These are phyloP conservation scores for Hypanus sabinus DNA, from an alignment of 2,113 vertebrate species.

Conservation along the genomic window DNA sequence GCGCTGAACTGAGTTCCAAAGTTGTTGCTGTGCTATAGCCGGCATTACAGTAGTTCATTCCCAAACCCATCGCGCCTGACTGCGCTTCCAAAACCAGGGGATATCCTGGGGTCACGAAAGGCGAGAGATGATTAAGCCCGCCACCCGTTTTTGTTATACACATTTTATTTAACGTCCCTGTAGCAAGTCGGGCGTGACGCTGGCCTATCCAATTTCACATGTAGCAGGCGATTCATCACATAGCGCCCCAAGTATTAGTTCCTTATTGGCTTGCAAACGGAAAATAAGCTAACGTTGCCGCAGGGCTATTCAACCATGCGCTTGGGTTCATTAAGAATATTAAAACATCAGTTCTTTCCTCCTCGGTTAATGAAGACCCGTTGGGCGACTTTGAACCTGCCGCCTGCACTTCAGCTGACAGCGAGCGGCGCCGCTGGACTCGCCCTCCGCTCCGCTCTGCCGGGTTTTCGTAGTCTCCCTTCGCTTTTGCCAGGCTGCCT, in stretches of 20 bases:
- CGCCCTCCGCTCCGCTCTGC: background rate
- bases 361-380: background rate
- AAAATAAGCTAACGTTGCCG: background rate
- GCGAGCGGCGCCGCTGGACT: background rate
- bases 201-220: background rate
- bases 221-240: background rate
- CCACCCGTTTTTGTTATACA: background rate
- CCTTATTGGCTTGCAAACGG: background rate
- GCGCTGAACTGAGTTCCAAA: background rate
- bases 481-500: background rate
- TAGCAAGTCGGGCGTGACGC: background rate
- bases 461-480: background rate
- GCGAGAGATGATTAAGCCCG: background rate
- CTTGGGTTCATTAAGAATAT: background rate
- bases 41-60: background rate
- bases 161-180: background rate
- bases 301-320: background rate
- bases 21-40: background rate
- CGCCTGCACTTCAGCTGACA: no score
- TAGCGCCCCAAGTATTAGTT: no score
- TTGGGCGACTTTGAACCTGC: background rate
- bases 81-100: background rate
- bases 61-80: no score
- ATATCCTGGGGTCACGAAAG: background rate
- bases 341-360: background rate